Evolutionary conservation across 2,797 vertebrate species (phyloP).

Genomic region (Lutjanus argentimaculatus): DNA sequence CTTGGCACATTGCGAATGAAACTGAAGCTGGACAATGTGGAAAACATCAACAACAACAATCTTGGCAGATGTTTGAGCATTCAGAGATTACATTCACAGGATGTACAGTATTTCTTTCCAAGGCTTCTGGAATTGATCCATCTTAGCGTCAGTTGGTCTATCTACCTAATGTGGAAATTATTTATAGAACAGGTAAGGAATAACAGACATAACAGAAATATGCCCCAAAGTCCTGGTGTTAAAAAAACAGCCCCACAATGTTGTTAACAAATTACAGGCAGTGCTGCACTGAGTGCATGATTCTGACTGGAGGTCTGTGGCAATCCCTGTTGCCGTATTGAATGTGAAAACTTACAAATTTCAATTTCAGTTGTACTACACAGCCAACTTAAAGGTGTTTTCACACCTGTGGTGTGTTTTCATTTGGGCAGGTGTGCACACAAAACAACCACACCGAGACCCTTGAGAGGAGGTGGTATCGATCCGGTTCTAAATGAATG

Average conservation of each 20-base stretch:
- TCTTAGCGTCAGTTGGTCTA: not conserved
- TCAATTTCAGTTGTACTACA: not conserved
- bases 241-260: not conserved
- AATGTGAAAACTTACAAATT: constrained; percentile 11
- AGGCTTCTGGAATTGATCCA: constrained; percentile 30
- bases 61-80: constrained; percentile 7
- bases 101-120: constrained; percentile 18
- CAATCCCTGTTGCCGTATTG: not conserved
- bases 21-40: constrained; percentile 34
- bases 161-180: constrained; percentile 24
- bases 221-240: constrained; percentile 1
- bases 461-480: too few relatives aligned
- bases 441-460: too few relatives aligned
- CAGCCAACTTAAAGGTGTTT: not conserved
- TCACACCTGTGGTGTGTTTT: too few relatives aligned
- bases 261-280: not conserved
- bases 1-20: constrained; percentile 33
- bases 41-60: constrained; percentile 37
- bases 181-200: constrained; percentile 5
- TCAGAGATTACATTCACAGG: constrained; percentile 10
- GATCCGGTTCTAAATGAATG: too few relatives aligned
- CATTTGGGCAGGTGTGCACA: too few relatives aligned
- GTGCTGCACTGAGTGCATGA: not conserved
- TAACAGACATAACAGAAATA: not conserved
- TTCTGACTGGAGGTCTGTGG: not conserved